Evolutionary conservation across 2,113 vertebrate genomes (phyloP).

Genomic region (Urocolius indicus): DNA sequence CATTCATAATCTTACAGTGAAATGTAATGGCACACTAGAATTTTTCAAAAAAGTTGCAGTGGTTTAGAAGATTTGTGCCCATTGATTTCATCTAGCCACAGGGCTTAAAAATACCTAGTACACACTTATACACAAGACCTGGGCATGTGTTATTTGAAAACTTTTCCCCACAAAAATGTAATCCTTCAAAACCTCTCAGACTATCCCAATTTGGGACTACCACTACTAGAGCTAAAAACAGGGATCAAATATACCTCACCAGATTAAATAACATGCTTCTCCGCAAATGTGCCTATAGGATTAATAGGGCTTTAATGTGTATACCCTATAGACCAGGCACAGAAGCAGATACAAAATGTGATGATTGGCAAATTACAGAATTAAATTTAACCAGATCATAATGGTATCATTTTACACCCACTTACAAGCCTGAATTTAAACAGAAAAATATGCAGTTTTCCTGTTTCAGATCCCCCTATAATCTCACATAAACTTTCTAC

Average conservation of each 20-base stretch:
- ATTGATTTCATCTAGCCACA: neutral
- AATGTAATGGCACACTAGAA: neutral
- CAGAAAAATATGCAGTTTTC: neutral
- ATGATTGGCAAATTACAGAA: constrained; percentile 35
- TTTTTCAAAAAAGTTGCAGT: neutral
- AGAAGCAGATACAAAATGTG: constrained; percentile 18
- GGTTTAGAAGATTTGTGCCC: constrained; percentile 4
- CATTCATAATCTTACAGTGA: neutral
- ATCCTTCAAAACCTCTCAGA: constrained; percentile 12
- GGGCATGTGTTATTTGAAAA: constrained; percentile 25
- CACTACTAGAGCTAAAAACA: constrained; percentile 8
- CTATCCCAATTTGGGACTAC: neutral
- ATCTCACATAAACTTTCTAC: neutral
- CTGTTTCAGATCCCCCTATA: neutral
- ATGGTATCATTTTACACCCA: constrained; percentile 15
- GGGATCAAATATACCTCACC: constrained; percentile 43
- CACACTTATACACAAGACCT: neutral
- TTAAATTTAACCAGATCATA: constrained; percentile 40
- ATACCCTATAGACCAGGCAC: neutral
- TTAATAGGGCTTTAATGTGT: constrained; percentile 12
- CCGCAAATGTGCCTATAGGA: neutral
- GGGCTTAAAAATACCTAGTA: neutral
- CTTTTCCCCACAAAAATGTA: constrained; percentile 42
- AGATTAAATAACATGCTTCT: constrained; percentile 33
- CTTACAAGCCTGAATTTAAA: neutral